A percentile compares a stretch with the other conserved stretches of the same genome.
Conservation (phyloP, 2,113 vertebrate genomes). For the Pseudorectes ferrugineus region DNA sequence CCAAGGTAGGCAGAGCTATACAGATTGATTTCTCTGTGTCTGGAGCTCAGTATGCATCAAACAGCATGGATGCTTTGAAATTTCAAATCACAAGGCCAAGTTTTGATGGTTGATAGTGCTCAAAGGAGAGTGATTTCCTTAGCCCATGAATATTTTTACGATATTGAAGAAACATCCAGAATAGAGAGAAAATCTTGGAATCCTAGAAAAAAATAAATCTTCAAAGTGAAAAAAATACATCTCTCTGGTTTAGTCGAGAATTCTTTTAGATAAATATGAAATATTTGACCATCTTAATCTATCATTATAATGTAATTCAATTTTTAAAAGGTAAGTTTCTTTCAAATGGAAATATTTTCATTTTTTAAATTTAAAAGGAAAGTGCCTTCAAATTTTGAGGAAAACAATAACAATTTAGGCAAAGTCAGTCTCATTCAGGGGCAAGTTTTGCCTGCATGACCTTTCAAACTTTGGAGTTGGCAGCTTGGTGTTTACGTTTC, state of each 20-base stretch:
- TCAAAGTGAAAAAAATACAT: neutral
- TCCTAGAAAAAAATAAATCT: neutral
- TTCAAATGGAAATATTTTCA: neutral
- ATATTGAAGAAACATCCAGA: neutral
- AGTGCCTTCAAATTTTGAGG: neutral
- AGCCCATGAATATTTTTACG: neutral
- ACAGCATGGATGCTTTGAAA: slow-evolving; percentile 21
- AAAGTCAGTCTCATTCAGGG: neutral
- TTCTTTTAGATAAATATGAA: neutral
- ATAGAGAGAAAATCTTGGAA: neutral
- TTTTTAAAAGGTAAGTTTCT: neutral
- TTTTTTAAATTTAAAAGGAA: neutral
- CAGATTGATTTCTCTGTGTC: neutral
- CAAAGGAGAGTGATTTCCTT: neutral
- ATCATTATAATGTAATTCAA: neutral
- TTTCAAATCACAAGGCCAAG: slow-evolving; percentile 3
- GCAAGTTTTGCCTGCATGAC: neutral
- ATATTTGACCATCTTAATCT: neutral
- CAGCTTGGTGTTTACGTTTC: slow-evolving; percentile 24
- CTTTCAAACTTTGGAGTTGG: slow-evolving; percentile 8
- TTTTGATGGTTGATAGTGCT: neutral
- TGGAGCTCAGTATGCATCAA: neutral
- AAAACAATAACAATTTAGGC: neutral
- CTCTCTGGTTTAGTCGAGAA: neutral
- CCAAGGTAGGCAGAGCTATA: neutral